Percentiles rank a stretch among this genome's conserved stretches.
Conservation (phyloP, 2,888 invertebrate genomes). For the Ceraclea dissimilis region DNA sequence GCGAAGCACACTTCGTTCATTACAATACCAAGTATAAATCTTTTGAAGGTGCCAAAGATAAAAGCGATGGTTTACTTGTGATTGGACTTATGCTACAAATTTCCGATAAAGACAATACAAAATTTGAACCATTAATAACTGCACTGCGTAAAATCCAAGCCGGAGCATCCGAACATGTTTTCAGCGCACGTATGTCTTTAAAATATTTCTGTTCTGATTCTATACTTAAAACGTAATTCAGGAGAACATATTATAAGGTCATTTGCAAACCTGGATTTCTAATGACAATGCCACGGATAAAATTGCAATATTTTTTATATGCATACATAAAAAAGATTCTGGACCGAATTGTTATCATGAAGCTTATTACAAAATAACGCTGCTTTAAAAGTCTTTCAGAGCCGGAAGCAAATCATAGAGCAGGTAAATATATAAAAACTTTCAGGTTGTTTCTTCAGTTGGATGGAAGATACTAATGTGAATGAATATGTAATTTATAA, state of each 20-base stretch:
- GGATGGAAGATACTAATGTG: constrained; percentile 60
- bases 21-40: constrained; percentile 63
- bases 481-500: constrained; percentile 66
- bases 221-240: too few relatives aligned
- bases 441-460: constrained; percentile 28
- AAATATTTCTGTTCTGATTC: too few relatives aligned
- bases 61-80: constrained; percentile 64
- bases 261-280: too few relatives aligned
- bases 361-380: too few relatives aligned
- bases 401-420: not conserved
- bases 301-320: too few relatives aligned
- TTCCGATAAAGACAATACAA: constrained; percentile 51
- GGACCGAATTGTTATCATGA: too few relatives aligned
- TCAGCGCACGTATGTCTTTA: too few relatives aligned
- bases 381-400: too few relatives aligned
- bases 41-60: constrained; percentile 55
- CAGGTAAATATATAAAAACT: too few relatives aligned
- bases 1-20: constrained; percentile 75
- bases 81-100: constrained; percentile 61
- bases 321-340: too few relatives aligned
- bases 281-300: too few relatives aligned
- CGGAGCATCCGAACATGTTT: constrained; percentile 29
- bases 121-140: constrained; percentile 51
- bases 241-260: too few relatives aligned
- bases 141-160: constrained; percentile 40